Conservation (phyloP, 2,888 invertebrate species). For the Apomyelois bistriatella region DNA sequence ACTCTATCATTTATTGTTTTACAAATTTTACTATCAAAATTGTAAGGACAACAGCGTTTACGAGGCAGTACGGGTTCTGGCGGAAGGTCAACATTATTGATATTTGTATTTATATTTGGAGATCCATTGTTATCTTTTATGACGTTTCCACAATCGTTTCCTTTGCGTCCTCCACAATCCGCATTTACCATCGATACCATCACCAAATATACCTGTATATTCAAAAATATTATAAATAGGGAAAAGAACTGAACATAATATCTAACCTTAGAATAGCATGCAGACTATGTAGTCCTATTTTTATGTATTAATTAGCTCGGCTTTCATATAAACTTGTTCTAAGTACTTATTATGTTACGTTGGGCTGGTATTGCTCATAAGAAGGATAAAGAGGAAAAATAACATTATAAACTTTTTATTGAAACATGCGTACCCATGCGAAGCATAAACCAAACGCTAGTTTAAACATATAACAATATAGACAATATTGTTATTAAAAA, state of each 20-base stretch:
- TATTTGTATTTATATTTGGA: neutral
- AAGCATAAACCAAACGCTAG: neutral
- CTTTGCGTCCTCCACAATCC: constrained; percentile 18
- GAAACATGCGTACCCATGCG: neutral
- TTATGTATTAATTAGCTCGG: no score
- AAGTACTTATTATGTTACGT: no score
- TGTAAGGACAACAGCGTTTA: constrained; percentile 57
- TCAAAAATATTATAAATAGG: neutral
- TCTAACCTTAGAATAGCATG: no score
- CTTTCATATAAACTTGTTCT: no score
- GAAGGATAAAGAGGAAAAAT: no score
- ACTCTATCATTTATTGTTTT: constrained; percentile 49
- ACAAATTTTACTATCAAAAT: constrained; percentile 50
- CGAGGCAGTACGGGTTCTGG: constrained; percentile 14
- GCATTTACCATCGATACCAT: constrained; percentile 22
- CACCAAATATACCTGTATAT: constrained; percentile 34
- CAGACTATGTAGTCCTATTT: no score
- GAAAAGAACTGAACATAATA: no score
- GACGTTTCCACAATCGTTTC: neutral
- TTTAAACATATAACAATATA: no score
- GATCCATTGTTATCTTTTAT: neutral
- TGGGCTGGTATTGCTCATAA: no score
- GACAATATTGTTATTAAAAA: no score
- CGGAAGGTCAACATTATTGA: neutral
- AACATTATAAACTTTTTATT: no score